Conservation (phyloP, 2,797 vertebrate genomes). For the Acanthornis magna region DNA sequence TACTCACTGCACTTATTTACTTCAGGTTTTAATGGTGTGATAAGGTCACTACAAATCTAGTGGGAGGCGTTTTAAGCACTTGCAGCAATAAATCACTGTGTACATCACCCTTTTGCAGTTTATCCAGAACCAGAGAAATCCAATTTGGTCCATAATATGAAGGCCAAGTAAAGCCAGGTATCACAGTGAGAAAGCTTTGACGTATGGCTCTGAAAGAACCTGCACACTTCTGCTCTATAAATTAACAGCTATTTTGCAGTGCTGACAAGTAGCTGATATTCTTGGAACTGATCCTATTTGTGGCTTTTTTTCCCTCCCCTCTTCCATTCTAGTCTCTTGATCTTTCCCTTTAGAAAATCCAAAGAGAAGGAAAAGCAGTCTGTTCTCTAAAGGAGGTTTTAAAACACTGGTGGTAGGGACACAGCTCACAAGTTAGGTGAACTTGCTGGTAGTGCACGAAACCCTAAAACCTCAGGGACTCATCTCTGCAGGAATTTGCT, state of each 20-base stretch:
- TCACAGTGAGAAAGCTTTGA: conserved; percentile 55
- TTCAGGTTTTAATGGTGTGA: conserved; percentile 49
- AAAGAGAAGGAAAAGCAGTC: neutral
- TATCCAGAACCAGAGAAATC: conserved; percentile 64
- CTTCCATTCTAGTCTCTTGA: conserved; percentile 35
- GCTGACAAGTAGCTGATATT: conserved; percentile 67
- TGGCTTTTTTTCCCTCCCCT: neutral
- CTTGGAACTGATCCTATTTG: conserved; percentile 61
- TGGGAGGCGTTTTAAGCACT: conserved; percentile 67
- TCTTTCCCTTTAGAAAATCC: conserved; percentile 44
- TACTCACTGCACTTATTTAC: conserved; percentile 55
- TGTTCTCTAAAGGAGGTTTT: neutral
- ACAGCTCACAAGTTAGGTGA: neutral
- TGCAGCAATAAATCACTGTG: conserved; percentile 66
- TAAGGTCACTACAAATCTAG: conserved; percentile 69
- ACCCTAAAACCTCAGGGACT: neutral
- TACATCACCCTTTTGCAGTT: conserved; percentile 16
- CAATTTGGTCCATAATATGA: conserved; percentile 64
- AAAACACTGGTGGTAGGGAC: neutral
- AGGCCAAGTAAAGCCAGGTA: conserved; percentile 59
- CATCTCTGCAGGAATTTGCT: neutral
- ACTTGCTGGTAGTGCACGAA: neutral
- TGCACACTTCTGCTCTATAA: conserved; percentile 58
- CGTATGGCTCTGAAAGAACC: conserved; percentile 49
- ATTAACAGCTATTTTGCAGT: conserved; percentile 67